Percentiles rank a stretch among this genome's conserved stretches.
Evolutionary conservation across 2,888 invertebrate species (phyloP).

Genomic region (Incurvaria masculella): DNA sequence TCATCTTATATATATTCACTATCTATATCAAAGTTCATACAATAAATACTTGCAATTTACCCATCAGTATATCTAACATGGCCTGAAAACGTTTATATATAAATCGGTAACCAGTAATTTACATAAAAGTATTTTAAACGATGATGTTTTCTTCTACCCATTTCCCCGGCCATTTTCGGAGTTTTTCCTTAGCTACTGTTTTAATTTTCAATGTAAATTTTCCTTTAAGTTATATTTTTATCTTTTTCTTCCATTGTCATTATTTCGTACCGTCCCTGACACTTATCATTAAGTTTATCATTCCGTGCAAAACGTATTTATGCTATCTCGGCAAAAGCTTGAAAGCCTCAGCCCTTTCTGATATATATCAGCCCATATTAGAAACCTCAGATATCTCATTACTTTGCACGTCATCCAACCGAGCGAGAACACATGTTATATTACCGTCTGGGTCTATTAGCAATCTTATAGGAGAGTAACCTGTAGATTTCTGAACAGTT

Average conservation of each 20-base stretch:
- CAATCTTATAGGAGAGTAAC: not conserved
- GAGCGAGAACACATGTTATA: not conserved
- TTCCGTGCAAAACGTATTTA: slow-evolving; percentile 6
- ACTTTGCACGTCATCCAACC: not conserved
- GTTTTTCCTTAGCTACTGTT: not conserved
- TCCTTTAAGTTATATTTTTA: not conserved
- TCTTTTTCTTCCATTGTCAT: not conserved
- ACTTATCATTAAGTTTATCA: slow-evolving; percentile 12
- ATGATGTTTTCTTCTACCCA: not conserved
- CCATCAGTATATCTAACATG: not conserved
- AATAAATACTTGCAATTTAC: slow-evolving; percentile 2
- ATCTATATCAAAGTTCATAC: slow-evolving; percentile 3
- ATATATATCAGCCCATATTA: not conserved
- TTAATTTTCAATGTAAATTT: not conserved
- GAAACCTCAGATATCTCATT: not conserved
- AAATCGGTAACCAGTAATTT: not conserved
- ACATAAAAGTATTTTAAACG: not conserved
- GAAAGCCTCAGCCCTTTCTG: not conserved
- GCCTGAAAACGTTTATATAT: not conserved
- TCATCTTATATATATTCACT: slow-evolving; percentile 5
- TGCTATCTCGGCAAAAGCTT: not conserved
- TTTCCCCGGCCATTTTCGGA: not conserved
- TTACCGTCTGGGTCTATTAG: not conserved
- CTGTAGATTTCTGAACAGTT: not conserved
- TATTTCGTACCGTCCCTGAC: not conserved